phyloP scores from a whole-genome alignment of 2,113 vertebrate species.

The Turnix velox region DNA sequence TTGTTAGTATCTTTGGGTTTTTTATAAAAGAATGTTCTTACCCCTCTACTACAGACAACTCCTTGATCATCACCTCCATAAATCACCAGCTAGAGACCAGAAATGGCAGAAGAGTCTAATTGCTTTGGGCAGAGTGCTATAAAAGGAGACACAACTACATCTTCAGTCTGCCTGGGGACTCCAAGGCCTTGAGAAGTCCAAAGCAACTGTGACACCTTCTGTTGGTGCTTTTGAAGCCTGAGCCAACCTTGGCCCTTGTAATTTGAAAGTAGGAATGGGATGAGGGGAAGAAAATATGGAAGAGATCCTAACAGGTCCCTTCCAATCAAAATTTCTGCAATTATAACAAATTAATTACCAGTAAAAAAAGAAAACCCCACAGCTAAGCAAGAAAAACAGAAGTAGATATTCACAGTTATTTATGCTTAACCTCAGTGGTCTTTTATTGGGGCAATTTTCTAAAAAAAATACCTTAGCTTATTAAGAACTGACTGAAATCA shows the following conservation, averaged over 20 bases:
- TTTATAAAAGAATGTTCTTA: background rate
- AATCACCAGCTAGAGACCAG: background rate
- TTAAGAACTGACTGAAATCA: background rate
- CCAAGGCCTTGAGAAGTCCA: background rate
- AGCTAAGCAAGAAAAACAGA: background rate
- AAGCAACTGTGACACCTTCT: background rate
- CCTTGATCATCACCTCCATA: background rate
- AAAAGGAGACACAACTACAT: background rate
- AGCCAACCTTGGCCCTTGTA: background rate
- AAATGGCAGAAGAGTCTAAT: background rate
- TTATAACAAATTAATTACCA: background rate
- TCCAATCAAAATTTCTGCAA: background rate
- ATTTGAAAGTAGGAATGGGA: background rate
- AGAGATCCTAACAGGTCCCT: background rate
- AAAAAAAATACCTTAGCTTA: background rate
- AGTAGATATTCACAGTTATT: background rate
- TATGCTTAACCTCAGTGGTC: background rate
- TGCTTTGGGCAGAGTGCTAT: background rate
- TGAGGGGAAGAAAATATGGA: background rate
- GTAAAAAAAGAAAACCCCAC: background rate
- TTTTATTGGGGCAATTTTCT: background rate
- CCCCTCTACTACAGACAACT: background rate
- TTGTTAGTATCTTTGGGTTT: background rate
- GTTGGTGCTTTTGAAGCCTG: background rate
- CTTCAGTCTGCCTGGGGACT: background rate